phyloP scores from a whole-genome alignment of 2,888 invertebrate species.

The Calameuta pallipes region DNA sequence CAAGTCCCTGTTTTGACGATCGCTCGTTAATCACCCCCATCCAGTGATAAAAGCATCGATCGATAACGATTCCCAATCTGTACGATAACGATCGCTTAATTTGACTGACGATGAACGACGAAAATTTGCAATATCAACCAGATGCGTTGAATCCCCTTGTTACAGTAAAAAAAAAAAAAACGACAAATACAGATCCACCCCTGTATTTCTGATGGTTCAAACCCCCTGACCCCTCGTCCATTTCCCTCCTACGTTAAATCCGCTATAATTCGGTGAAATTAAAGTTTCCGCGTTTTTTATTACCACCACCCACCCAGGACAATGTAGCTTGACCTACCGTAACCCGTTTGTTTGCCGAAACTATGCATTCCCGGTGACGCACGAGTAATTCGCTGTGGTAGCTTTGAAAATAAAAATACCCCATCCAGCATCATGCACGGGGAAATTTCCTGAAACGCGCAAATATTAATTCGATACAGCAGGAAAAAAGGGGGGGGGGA shows the following conservation, averaged over 20 bases:
- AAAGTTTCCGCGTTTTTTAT: not conserved
- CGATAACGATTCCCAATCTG: too few species aligned
- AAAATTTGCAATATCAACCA: too few species aligned
- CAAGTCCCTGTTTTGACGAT: too few species aligned
- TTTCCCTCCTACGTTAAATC: not conserved
- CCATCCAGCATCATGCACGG: not conserved
- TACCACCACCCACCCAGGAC: not conserved
- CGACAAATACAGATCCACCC: too few species aligned
- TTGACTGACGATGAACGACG: too few species aligned
- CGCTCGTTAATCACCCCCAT: too few species aligned
- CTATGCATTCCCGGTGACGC: slow-evolving; percentile 21
- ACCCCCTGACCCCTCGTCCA: too few species aligned
- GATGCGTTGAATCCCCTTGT: too few species aligned
- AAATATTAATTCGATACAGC: not conserved
- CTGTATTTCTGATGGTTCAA: too few species aligned
- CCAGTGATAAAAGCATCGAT: too few species aligned
- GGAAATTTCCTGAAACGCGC: not conserved
- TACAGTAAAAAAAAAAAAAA: too few species aligned
- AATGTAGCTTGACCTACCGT: slow-evolving; percentile 2
- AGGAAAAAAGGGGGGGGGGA: not conserved
- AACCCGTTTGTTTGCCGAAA: not conserved
- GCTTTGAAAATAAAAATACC: not conserved
- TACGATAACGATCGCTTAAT: too few species aligned
- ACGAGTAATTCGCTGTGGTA: slow-evolving; percentile 26
- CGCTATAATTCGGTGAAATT: slow-evolving; percentile 1